phyloP scores from a whole-genome alignment of 2,797 vertebrate species.

The Adrianichthys oophorus region DNA sequence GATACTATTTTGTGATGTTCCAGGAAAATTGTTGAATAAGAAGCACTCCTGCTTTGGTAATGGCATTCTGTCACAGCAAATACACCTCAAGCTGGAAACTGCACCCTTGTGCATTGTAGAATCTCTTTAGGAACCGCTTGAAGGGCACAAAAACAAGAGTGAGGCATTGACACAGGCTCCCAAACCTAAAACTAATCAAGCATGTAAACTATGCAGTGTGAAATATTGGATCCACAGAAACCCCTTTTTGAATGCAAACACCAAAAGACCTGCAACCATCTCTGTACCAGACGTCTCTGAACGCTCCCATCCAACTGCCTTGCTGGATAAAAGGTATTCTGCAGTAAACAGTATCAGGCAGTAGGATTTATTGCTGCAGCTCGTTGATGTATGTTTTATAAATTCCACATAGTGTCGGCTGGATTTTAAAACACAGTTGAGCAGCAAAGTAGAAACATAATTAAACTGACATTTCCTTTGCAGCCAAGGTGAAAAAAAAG shows the following conservation, averaged over 20 bases:
- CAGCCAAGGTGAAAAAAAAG: conserved; percentile 20
- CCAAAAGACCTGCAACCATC: not conserved
- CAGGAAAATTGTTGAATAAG: not conserved
- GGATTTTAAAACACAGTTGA: conserved; percentile 10
- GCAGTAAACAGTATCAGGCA: not conserved
- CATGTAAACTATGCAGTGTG: not conserved
- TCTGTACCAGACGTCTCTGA: not conserved
- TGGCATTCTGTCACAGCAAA: not conserved
- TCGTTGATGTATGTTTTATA: conserved; percentile 2
- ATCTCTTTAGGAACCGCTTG: not conserved
- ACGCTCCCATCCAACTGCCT: not conserved
- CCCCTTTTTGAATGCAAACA: not conserved
- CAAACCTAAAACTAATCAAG: not conserved
- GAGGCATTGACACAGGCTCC: not conserved
- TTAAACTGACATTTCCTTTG: conserved; percentile 31
- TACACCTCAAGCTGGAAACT: not conserved
- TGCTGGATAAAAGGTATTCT: not conserved
- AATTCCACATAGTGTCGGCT: conserved; percentile 6
- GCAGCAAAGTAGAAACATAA: conserved; percentile 33
- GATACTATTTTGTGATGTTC: conserved; percentile 2
- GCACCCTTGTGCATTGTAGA: not conserved
- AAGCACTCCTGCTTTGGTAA: not conserved
- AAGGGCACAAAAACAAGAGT: not conserved
- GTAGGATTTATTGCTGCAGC: not conserved
- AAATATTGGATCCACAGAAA: not conserved